Evolutionary conservation across 2,797 vertebrate genomes (phyloP), one percentile per base, ranked within the genome.

Genomic region (Alca torda): DNA sequence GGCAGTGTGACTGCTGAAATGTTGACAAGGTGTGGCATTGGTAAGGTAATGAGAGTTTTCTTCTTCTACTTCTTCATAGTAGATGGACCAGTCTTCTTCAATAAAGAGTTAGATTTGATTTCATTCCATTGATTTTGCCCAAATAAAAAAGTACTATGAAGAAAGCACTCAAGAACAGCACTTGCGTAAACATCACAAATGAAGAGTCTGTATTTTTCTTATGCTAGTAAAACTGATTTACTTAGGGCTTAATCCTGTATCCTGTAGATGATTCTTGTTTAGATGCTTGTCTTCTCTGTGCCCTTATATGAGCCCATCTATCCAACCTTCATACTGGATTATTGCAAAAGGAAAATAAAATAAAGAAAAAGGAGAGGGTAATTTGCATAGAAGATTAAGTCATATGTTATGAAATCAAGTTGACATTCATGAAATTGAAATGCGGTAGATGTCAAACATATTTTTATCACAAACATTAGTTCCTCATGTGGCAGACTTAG

Each of bases 1-100:
- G 99, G 99, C 88, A 99, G 99, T 14, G 99, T 99, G 88, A 99
- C 99, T 59, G 99, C 99, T 88, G 99, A 99, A 98, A 99, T 99
- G 99, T 97, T 99, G 96, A 99, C 99, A 94, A 98, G 99, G 96
- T 99, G 99, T 99, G 99, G 99, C 98, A 99, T 99, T 98, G 99
- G 99, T 99, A 99, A 99, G 99, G 99, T 99, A 99, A 99, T 99
- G 96, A 83, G 95, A 89, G 85, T 81, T 90, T 95, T 96, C 65
- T 89, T 90, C 78, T 81, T 89, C 45, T 96, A 2, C 87, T 25
- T 56, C 30, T 68, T 87, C 46, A 20, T 4, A 64, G 46, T 57
- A 89, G 60, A 28, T 73, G 33, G 65, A 48, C 17, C n/a, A 37
- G 18, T 79, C 6, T 10, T 69, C 23, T 81, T 88, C 0, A 0